A percentile compares a stretch with the other conserved stretches of the same genome.
phyloP scores from a whole-genome alignment of 2,113 vertebrate genomes.

The Strigops habroptila region DNA sequence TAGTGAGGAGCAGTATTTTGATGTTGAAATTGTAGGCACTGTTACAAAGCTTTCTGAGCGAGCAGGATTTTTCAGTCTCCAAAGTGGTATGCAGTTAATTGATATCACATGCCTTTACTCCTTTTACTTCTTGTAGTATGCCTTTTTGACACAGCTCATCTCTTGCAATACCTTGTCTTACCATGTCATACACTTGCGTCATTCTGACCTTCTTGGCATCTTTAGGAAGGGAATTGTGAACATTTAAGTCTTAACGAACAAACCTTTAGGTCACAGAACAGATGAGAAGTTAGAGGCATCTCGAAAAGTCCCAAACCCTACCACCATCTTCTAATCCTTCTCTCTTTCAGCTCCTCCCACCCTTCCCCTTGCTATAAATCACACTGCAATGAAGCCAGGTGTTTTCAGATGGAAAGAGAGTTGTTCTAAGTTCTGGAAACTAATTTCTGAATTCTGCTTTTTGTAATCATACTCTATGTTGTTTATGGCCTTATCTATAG shows the following conservation, averaged over 20 bases:
- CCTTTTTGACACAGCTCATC: neutral
- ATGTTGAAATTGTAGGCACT: neutral
- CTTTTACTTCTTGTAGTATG: neutral
- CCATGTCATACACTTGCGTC: neutral
- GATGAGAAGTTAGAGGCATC: neutral
- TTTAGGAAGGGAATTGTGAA: neutral
- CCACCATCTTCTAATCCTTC: accelerated
- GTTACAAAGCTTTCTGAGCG: neutral
- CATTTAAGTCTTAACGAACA: neutral
- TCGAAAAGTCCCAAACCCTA: neutral
- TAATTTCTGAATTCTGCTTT: neutral
- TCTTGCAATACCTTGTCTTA: neutral
- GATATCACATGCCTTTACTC: neutral
- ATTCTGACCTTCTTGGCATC: neutral
- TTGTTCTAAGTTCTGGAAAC: neutral
- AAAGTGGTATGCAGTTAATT: neutral
- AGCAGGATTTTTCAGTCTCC: neutral
- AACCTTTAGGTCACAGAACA: neutral
- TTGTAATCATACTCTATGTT: neutral
- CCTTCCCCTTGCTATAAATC: neutral
- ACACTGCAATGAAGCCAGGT: neutral
- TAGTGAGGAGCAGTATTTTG: neutral
- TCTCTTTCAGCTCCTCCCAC: neutral
- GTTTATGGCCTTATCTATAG: neutral
- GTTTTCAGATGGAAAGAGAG: neutral